Evolutionary conservation across 2,113 vertebrate species (phyloP).

Genomic region (Ariopsis seemanni): DNA sequence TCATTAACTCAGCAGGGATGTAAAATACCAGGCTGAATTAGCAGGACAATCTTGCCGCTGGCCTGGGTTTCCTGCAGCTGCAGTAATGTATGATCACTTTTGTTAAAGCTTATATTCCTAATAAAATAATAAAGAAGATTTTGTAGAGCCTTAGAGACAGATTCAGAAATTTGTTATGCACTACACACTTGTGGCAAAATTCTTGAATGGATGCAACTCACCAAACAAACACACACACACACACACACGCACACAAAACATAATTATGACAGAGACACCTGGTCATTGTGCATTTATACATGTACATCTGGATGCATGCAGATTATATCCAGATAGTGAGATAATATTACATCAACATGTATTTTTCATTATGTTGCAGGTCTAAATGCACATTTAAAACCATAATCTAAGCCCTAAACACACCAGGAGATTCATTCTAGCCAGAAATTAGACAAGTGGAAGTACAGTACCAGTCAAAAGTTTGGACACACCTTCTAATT

Average conservation of each 20-base stretch:
- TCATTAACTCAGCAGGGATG: slow-evolving; percentile 45
- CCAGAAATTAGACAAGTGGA: not conserved
- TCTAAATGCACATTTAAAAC: not conserved
- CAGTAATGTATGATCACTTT: too few relatives aligned
- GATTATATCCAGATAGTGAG: not conserved
- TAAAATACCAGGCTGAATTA: slow-evolving; percentile 11
- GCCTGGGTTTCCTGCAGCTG: not conserved
- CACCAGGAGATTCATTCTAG: not conserved
- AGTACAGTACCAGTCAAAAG: not conserved
- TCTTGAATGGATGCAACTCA: not conserved
- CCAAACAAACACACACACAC: not conserved
- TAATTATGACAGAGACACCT: too few relatives aligned
- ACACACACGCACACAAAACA: not conserved
- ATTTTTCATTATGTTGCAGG: not conserved
- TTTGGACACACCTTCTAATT: too few relatives aligned
- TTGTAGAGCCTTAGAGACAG: not conserved
- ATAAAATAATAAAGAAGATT: not conserved
- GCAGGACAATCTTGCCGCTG: slow-evolving; percentile 7
- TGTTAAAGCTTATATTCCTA: not conserved
- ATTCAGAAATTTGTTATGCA: not conserved
- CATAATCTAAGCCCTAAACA: not conserved
- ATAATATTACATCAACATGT: not conserved
- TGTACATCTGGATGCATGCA: not conserved
- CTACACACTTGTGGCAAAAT: not conserved
- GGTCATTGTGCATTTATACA: not conserved